phyloP scores from a whole-genome alignment of 92 coral and sea anemone genomes.

The Epizoanthus ramosus region DNA sequence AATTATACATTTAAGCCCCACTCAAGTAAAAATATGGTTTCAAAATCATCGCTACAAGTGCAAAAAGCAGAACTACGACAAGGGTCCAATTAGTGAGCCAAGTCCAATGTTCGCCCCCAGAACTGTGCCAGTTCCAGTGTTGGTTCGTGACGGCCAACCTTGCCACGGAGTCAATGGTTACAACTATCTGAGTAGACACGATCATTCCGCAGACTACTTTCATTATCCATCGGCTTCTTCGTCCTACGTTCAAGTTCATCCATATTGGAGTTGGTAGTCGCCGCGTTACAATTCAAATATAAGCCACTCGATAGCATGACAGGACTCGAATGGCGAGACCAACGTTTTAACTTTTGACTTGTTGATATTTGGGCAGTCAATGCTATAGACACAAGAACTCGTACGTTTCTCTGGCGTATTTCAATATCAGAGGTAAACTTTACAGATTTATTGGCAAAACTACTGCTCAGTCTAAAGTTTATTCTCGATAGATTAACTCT shows the following conservation, averaged over 20 bases:
- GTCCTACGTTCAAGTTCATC: conserved; percentile 69
- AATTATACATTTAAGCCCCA: conserved; percentile 92
- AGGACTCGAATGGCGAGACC: conserved; percentile 25
- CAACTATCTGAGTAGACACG: conserved; percentile 69
- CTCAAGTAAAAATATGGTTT: conserved; percentile 99
- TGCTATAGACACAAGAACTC: conserved; percentile 6
- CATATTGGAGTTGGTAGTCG: conserved; percentile 52
- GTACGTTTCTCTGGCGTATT: conserved; percentile 19
- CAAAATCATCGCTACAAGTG: conserved; percentile 99
- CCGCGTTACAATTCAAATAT: conserved; percentile 22
- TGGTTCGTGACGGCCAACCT: conserved; percentile 93
- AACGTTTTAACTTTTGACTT: conserved; percentile 12
- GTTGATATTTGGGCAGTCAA: conserved; percentile 21
- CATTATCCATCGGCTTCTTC: conserved; percentile 87
- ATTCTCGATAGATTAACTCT: conserved; percentile 9
- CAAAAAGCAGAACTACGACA: conserved; percentile 95
- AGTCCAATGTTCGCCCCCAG: conserved; percentile 90
- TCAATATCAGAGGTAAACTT: conserved; percentile 20
- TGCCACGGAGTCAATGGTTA: conserved; percentile 81
- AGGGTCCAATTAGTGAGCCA: conserved; percentile 74
- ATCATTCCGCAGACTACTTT: conserved; percentile 81
- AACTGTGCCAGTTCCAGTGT: conserved; percentile 89
- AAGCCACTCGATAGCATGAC: conserved; percentile 26
- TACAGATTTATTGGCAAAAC: not conserved
- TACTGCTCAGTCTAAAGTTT: not conserved